These are phyloP conservation scores for Chaetops frenatus DNA, from an alignment of 2,113 vertebrate genomes.

Conservation along the genomic window DNA sequence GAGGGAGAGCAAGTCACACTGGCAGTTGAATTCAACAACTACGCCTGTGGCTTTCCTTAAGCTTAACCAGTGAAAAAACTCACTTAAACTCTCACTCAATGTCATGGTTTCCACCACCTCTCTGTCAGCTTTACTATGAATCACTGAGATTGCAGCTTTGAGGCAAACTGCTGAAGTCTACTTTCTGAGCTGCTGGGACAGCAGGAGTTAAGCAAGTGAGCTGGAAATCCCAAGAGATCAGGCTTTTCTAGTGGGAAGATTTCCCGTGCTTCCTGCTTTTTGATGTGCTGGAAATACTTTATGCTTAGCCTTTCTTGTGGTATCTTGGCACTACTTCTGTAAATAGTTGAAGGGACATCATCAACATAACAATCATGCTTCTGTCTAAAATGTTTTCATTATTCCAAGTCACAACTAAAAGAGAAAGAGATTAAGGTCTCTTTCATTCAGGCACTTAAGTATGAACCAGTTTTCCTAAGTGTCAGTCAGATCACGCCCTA, in stretches of 20 bases:
- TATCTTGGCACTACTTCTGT: conserved; percentile 58
- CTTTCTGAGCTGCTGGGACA: background rate
- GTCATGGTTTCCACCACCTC: background rate
- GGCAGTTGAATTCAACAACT: background rate
- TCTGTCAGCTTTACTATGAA: background rate
- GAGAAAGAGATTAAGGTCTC: background rate
- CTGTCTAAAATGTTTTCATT: conserved; percentile 36
- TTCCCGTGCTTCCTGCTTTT: conserved; percentile 62
- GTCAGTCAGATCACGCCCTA: background rate
- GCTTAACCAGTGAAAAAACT: background rate
- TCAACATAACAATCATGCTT: conserved; percentile 46
- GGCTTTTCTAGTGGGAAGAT: conserved; percentile 30
- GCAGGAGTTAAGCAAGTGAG: conserved; percentile 15
- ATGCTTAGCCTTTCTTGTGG: conserved; percentile 51
- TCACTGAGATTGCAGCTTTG: background rate
- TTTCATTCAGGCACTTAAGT: background rate
- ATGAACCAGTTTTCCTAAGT: background rate
- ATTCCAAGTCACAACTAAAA: background rate
- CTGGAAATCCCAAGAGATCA: conserved; percentile 32
- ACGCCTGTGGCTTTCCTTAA: background rate
- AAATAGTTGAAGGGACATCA: conserved; percentile 45
- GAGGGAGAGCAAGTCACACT: background rate
- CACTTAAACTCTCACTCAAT: background rate
- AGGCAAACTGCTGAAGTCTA: background rate
- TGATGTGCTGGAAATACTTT: conserved; percentile 52